Conservation (phyloP, 2,113 vertebrate species). For the Xenopus laevis region DNA sequence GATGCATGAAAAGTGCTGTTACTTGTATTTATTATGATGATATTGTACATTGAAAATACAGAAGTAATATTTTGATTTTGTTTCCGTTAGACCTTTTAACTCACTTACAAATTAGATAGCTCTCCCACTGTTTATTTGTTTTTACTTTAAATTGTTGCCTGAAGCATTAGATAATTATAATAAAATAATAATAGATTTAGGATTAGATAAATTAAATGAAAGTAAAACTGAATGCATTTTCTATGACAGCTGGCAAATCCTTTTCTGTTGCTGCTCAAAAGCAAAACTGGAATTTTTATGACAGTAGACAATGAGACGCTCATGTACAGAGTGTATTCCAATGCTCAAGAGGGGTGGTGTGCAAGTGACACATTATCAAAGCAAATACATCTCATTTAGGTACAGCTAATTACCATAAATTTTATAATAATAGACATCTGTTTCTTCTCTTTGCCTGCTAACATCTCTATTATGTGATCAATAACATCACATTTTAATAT, state of each 20-base stretch:
- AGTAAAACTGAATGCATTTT: conserved; percentile 77
- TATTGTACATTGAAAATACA: conserved; percentile 61
- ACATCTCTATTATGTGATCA: not conserved
- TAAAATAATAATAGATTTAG: conserved; percentile 77
- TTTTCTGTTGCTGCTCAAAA: conserved; percentile 65
- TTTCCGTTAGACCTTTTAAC: conserved; percentile 72
- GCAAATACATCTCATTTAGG: conserved; percentile 72
- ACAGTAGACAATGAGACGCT: conserved; percentile 76
- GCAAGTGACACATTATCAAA: conserved; percentile 86
- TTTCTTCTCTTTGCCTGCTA: conserved; percentile 58
- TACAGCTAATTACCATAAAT: conserved; percentile 74
- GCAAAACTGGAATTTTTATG: conserved; percentile 67
- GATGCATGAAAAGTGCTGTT: too few species aligned
- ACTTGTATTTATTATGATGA: conserved; percentile 24
- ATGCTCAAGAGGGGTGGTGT: conserved; percentile 71
- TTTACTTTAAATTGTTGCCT: conserved; percentile 75
- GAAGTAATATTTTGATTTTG: conserved; percentile 69
- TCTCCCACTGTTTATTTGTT: conserved; percentile 80
- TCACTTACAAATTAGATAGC: conserved; percentile 74
- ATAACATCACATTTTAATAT: too few species aligned
- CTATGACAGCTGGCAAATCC: conserved; percentile 79
- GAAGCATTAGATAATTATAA: conserved; percentile 76
- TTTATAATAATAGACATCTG: conserved; percentile 78
- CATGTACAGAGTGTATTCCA: conserved; percentile 73
- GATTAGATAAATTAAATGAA: conserved; percentile 82